Evolutionary conservation across 2,888 invertebrate species (phyloP).

Genomic region (Clivina fossor): DNA sequence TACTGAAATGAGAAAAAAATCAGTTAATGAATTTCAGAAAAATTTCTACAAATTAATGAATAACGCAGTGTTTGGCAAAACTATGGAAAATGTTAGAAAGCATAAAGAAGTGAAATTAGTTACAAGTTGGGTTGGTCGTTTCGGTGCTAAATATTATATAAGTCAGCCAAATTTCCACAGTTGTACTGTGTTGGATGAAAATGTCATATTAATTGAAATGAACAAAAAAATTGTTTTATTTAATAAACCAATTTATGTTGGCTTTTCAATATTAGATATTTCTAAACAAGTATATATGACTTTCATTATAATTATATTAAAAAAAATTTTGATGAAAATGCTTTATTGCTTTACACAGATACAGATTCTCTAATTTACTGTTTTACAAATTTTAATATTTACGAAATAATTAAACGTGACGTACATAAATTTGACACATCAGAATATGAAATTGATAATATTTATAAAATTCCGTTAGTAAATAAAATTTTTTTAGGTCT

Average conservation of each 20-base stretch:
- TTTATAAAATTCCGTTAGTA: slow-evolving; percentile 37
- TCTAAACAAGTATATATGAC: slow-evolving; percentile 48
- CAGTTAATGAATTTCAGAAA: slow-evolving; percentile 48
- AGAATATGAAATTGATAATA: slow-evolving; percentile 37
- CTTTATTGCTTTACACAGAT: slow-evolving; percentile 39
- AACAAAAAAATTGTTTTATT: slow-evolving; percentile 41
- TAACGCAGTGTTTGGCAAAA: slow-evolving; percentile 45
- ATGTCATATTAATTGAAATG: slow-evolving; percentile 48
- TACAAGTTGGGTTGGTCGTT: slow-evolving; percentile 37
- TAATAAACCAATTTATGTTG: slow-evolving; percentile 50
- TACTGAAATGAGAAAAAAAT: slow-evolving; percentile 38
- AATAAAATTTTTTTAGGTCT: slow-evolving; percentile 44
- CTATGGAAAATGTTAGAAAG: slow-evolving; percentile 49
- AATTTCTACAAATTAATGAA: slow-evolving; percentile 49
- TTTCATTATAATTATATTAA: slow-evolving; percentile 45
- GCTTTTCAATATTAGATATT: slow-evolving; percentile 49
- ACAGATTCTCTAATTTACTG: slow-evolving; percentile 42
- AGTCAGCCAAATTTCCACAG: slow-evolving; percentile 46
- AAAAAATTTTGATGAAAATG: slow-evolving; percentile 36
- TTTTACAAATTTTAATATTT: slow-evolving; percentile 46
- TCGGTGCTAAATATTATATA: slow-evolving; percentile 45
- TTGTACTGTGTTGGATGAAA: slow-evolving; percentile 44
- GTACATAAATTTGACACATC: slow-evolving; percentile 45
- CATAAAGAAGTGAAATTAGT: slow-evolving; percentile 44
- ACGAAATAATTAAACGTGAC: slow-evolving; percentile 43